Conservation (phyloP, 2,888 invertebrate species). For the Neria commutata region DNA sequence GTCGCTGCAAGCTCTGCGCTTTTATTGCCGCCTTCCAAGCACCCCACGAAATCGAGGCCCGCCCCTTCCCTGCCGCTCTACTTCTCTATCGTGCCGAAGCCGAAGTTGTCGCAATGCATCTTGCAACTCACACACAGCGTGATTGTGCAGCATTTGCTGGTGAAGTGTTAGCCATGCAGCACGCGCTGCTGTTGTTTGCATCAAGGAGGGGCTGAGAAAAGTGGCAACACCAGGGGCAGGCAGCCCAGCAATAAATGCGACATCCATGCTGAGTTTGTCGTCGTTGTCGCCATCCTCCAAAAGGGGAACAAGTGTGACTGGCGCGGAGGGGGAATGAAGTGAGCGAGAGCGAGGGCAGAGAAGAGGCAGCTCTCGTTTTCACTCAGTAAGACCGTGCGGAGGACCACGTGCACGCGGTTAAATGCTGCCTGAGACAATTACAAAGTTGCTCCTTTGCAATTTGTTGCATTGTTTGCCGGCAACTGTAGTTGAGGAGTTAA, state of each 20-base stretch:
- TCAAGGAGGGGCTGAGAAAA: too few species aligned
- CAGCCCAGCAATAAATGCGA: not conserved
- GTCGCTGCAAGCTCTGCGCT: too few species aligned
- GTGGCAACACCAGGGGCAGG: not conserved
- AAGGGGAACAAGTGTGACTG: too few species aligned
- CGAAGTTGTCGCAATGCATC: not conserved
- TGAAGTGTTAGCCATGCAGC: not conserved
- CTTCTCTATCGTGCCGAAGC: too few species aligned
- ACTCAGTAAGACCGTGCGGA: constrained; percentile 19
- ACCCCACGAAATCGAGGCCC: not conserved
- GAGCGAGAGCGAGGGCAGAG: not conserved
- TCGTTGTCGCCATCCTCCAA: not conserved
- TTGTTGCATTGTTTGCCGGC: constrained; percentile 1
- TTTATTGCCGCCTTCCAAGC: not conserved
- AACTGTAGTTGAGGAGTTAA: constrained; percentile 40
- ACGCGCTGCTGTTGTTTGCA: too few species aligned
- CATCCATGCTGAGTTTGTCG: not conserved
- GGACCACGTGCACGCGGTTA: constrained; percentile 17
- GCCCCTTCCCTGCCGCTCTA: not conserved
- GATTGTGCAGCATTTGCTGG: constrained; percentile 1
- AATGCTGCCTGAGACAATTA: constrained; percentile 4
- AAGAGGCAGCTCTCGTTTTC: not conserved
- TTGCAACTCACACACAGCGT: not conserved
- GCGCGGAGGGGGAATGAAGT: too few species aligned
- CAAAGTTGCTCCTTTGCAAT: constrained; percentile 4